Evolutionary conservation across 2,888 invertebrate genomes (phyloP).

Genomic region (Aphodius granarius): DNA sequence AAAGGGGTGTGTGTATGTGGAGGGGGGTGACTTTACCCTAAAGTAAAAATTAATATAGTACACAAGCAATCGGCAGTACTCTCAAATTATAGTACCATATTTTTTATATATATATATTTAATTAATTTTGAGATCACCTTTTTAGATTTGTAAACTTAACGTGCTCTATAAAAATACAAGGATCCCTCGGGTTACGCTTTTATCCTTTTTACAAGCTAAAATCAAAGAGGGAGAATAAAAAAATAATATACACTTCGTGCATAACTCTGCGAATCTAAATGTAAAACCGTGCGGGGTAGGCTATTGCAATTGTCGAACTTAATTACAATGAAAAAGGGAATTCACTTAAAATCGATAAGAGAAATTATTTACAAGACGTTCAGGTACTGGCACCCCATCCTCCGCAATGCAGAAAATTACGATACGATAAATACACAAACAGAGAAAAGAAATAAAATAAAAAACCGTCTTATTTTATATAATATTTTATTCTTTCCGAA

Average conservation of each 20-base stretch:
- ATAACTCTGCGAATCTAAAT: neutral
- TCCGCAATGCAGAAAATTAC: neutral
- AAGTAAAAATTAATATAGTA: neutral
- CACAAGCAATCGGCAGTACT: neutral
- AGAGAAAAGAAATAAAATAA: slow-evolving; percentile 32
- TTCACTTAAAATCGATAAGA: neutral
- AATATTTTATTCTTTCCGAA: slow-evolving; percentile 39
- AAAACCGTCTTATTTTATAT: slow-evolving; percentile 37
- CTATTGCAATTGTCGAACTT: neutral
- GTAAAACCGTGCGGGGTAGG: neutral
- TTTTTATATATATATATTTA: neutral
- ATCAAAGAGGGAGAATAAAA: neutral
- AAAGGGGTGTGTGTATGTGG: too few relatives aligned
- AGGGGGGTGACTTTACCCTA: neutral
- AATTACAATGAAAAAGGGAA: neutral
- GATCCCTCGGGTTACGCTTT: neutral
- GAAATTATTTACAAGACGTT: neutral
- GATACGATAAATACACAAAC: slow-evolving; percentile 14
- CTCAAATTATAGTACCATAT: neutral
- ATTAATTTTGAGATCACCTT: neutral
- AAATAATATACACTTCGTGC: neutral
- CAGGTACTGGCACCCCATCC: neutral
- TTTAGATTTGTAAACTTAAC: neutral
- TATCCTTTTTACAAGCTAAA: neutral
- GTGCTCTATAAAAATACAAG: neutral